Evolutionary conservation across 2,888 invertebrate genomes (phyloP).

Genomic region (Lasioglossum malachurum): DNA sequence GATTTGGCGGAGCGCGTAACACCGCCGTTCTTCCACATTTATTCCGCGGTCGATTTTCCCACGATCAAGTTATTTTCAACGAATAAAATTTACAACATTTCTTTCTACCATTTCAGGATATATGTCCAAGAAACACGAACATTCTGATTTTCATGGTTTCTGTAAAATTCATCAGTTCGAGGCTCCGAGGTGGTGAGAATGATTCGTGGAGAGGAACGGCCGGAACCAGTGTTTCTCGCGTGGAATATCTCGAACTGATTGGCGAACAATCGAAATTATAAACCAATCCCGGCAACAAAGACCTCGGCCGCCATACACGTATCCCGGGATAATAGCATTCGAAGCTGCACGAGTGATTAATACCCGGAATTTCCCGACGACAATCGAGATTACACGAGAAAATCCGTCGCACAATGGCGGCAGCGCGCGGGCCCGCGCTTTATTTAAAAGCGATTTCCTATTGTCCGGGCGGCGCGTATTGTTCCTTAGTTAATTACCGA

Average conservation of each 20-base stretch:
- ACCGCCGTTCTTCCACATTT: not conserved
- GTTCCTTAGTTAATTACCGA: conserved; percentile 45
- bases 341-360: conserved; percentile 13
- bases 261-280: conserved; percentile 14
- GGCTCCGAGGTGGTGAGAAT: not conserved
- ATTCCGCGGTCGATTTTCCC: not conserved
- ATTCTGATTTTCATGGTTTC: not conserved
- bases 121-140: not conserved
- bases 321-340: conserved; percentile 6
- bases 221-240: not conserved
- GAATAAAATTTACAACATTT: not conserved
- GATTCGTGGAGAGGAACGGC: not conserved
- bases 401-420: conserved; percentile 15
- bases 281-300: conserved; percentile 10
- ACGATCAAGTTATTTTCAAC: not conserved
- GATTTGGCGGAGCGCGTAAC: not conserved
- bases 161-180: not conserved
- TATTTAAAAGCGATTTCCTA: conserved; percentile 35
- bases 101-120: not conserved
- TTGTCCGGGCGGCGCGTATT: conserved; percentile 24
- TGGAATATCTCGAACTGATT: conserved; percentile 5
- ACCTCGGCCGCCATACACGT: not conserved
- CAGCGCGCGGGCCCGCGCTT: not conserved
- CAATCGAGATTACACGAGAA: conserved; percentile 17
- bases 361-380: conserved; percentile 9